Conservation (phyloP, 2,113 vertebrate genomes). For the Thamnophis sirtalis region DNA sequence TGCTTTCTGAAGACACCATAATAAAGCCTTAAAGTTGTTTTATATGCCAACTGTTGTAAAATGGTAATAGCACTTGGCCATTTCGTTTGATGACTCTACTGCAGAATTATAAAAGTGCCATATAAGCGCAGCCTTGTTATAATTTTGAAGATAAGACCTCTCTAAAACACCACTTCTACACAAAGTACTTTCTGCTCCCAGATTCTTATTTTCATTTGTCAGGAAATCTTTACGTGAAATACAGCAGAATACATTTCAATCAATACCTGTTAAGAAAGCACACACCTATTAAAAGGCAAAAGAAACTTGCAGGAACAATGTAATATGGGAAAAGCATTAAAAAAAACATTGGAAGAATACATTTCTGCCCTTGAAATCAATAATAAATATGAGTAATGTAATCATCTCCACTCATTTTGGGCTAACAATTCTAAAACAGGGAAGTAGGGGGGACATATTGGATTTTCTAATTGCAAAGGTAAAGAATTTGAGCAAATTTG, state of each 20-base stretch:
- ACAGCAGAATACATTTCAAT: conserved; percentile 51
- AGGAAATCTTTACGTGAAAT: conserved; percentile 66
- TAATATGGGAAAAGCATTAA: conserved; percentile 53
- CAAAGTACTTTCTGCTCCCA: conserved; percentile 26
- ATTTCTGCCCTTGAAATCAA: conserved; percentile 35
- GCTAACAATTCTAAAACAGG: conserved; percentile 37
- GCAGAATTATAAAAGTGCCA: not conserved
- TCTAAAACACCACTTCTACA: conserved; percentile 30
- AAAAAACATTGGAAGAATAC: conserved; percentile 43
- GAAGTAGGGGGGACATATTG: not conserved
- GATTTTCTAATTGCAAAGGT: conserved; percentile 43
- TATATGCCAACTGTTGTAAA: not conserved
- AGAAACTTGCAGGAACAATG: conserved; percentile 56
- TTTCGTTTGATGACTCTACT: conserved; percentile 13
- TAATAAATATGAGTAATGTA: conserved; percentile 23
- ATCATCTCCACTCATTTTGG: conserved; percentile 29
- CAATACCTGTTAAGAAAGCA: conserved; percentile 54
- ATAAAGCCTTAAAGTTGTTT: not conserved
- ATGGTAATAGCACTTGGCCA: not conserved
- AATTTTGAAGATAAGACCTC: conserved; percentile 19
- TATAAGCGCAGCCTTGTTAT: not conserved
- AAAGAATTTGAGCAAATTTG: conserved; percentile 46
- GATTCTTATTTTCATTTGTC: conserved; percentile 50
- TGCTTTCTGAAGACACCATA: not conserved
- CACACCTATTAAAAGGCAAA: conserved; percentile 49